Percentiles rank a stretch among this genome's conserved stretches.
phyloP scores from a whole-genome alignment of 2,797 vertebrate species.

The Fundulus diaphanus region DNA sequence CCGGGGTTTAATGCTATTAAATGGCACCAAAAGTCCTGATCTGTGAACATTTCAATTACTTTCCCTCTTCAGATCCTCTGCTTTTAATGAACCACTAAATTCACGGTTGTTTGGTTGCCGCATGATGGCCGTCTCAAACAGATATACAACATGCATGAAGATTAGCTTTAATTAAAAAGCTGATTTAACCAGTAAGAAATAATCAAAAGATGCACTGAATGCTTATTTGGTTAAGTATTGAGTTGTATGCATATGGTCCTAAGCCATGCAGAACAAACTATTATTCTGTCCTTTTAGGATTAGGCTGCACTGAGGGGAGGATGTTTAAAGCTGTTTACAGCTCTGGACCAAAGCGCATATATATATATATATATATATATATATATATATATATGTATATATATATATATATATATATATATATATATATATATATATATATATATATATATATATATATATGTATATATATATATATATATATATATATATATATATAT shows the following conservation, averaged over 20 bases:
- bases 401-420: constrained; percentile 28
- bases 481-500: no score
- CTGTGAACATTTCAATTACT: constrained; percentile 70
- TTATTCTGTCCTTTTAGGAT: constrained; percentile 55
- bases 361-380: no score
- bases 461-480: no score
- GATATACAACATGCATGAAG: neutral
- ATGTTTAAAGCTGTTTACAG: no score
- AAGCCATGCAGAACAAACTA: constrained; percentile 54
- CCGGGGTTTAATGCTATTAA: constrained; percentile 64
- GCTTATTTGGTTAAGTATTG: constrained; percentile 22
- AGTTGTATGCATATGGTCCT: constrained; percentile 55
- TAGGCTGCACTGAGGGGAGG: constrained; percentile 21
- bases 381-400: no score
- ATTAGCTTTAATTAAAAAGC: constrained; percentile 18
- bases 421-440: neutral
- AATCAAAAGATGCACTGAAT: constrained; percentile 10
- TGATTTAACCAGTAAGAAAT: constrained; percentile 13
- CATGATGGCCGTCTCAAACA: neutral
- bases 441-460: neutral
- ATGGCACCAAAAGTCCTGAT: constrained; percentile 64
- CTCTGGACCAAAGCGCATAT: no score
- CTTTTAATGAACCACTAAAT: constrained; percentile 46
- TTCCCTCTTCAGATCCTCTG: constrained; percentile 49
- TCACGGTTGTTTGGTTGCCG: neutral